Evolutionary conservation across 2,888 invertebrate genomes (phyloP).

Genomic region (Drosophila nr. fundita): DNA sequence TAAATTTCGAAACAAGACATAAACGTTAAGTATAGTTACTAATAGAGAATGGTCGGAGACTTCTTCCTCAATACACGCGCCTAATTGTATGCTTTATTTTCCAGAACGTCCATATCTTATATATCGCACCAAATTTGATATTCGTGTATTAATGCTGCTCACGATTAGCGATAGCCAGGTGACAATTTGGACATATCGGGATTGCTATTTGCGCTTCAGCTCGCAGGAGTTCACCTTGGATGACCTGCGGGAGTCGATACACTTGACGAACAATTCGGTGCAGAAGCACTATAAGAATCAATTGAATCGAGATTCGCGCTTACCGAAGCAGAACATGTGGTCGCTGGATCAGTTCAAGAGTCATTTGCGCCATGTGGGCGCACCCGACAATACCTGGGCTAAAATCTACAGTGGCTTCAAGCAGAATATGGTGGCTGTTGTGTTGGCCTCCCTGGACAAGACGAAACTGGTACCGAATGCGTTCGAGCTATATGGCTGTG

Average conservation of each 20-base stretch:
- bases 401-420: constrained; percentile 94
- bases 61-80: not conserved
- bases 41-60: not conserved
- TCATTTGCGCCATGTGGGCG: constrained; percentile 86
- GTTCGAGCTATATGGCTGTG: constrained; percentile 96
- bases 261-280: constrained; percentile 94
- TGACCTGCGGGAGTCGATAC: constrained; percentile 93
- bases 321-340: constrained; percentile 95
- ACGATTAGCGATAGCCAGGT: constrained; percentile 90
- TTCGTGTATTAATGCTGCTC: constrained; percentile 93
- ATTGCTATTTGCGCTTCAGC: constrained; percentile 94
- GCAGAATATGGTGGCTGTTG: constrained; percentile 90
- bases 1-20: too few species aligned
- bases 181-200: constrained; percentile 94
- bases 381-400: constrained; percentile 87
- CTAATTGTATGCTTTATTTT: not conserved
- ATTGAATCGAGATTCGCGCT: constrained; percentile 86
- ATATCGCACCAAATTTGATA: constrained; percentile 95
- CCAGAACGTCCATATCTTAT: constrained; percentile 92
- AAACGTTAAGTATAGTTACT: too few species aligned
- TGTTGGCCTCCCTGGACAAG: constrained; percentile 91
- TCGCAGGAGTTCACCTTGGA: constrained; percentile 92
- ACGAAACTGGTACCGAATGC: constrained; percentile 89
- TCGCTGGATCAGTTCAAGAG: constrained; percentile 89
- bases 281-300: constrained; percentile 89